phyloP scores from a whole-genome alignment of 1,140 invertebrate species.

The Bradysia coprophila region DNA sequence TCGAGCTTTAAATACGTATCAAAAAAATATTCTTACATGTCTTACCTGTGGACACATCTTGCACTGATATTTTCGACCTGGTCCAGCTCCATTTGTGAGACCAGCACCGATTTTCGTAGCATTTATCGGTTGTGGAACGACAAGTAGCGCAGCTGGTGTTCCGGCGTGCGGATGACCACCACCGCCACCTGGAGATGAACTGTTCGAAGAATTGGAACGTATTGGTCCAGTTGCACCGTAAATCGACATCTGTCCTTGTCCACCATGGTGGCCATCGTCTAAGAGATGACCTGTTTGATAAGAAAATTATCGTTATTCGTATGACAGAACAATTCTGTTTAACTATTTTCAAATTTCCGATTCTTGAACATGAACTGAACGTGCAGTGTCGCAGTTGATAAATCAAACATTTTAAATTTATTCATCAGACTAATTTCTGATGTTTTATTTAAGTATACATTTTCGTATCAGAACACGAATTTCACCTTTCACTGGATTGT shows the following conservation, averaged over 20 bases:
- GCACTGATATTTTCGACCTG: constrained; percentile 78
- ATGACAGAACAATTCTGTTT: too few species aligned
- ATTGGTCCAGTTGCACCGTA: constrained; percentile 6
- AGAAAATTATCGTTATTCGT: too few species aligned
- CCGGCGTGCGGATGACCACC: constrained; percentile 16
- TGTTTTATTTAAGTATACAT: too few species aligned
- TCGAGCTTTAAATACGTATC: too few species aligned
- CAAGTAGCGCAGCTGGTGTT: constrained; percentile 42
- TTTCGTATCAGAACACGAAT: too few species aligned
- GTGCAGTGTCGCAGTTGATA: too few species aligned
- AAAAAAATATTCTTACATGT: too few species aligned
- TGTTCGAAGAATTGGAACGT: constrained; percentile 4
- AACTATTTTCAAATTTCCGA: too few species aligned
- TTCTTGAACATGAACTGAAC: too few species aligned
- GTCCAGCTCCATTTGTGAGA: constrained; percentile 32
- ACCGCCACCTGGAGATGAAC: constrained; percentile 4
- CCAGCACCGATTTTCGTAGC: constrained; percentile 40
- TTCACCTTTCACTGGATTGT: too few species aligned
- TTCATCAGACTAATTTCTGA: too few species aligned
- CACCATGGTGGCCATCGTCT: constrained; percentile 21
- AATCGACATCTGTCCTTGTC: constrained; percentile 9
- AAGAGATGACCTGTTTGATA: constrained; percentile 20
- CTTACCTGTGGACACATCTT: constrained; percentile 98
- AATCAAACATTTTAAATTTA: too few species aligned
- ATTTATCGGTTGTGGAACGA: constrained; percentile 82